Conservation (phyloP, 2,797 vertebrate species). For the Craterocephalus amniculus region DNA sequence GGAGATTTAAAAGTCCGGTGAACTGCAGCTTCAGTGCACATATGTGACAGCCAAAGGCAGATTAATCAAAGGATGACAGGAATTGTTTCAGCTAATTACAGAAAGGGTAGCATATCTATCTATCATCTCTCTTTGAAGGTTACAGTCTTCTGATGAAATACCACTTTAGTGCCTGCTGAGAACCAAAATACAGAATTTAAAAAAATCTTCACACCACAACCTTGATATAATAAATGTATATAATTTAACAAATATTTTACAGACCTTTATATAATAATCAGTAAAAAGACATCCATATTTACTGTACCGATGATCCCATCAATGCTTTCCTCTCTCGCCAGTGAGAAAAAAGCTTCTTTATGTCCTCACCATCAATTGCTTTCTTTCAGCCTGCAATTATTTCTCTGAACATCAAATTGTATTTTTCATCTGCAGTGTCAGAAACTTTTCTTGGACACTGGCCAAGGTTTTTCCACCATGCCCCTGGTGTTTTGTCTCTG, state of each 20-base stretch:
- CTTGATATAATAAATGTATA: neutral
- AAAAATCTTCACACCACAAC: neutral
- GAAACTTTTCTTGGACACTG: conserved; percentile 9
- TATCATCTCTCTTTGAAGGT: neutral
- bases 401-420: neutral
- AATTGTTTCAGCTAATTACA: neutral
- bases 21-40: neutral
- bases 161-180: neutral
- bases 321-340: too few species aligned
- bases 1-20: neutral
- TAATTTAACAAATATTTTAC: neutral
- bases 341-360: neutral
- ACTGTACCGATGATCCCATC: too few species aligned
- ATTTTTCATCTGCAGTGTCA: neutral
- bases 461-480: neutral
- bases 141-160: neutral
- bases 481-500: neutral
- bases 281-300: neutral
- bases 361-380: neutral
- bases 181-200: neutral
- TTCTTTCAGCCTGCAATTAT: neutral
- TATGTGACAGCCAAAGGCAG: neutral
- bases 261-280: neutral
- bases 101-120: too few species aligned
- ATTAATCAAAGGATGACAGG: neutral